phyloP scores from a whole-genome alignment of 92 coral and sea anemone species.

The Chrysogorgia sp. region DNA sequence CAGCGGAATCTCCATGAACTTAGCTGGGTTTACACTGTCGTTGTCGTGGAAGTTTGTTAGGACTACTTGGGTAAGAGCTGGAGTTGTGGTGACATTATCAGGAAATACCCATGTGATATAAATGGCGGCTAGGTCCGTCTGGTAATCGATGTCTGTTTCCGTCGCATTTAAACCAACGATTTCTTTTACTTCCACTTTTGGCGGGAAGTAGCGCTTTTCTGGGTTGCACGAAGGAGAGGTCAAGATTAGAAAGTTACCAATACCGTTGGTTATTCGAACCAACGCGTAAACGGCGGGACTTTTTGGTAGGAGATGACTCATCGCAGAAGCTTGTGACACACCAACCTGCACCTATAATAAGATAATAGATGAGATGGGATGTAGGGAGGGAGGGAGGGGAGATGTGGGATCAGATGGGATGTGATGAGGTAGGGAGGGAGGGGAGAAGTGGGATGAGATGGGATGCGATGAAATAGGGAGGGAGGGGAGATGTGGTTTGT shows the following conservation, averaged over 20 bases:
- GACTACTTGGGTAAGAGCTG: slow-evolving; percentile 79
- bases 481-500: no score
- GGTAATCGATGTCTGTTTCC: slow-evolving; percentile 82
- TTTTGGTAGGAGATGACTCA: slow-evolving; percentile 19
- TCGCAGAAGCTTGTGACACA: no score
- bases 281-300: background rate
- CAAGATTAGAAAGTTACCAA: background rate
- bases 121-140: slow-evolving; percentile 69
- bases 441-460: no score
- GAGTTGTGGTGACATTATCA: slow-evolving; percentile 58
- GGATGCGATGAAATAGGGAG: no score
- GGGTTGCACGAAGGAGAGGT: slow-evolving; percentile 1
- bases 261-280: slow-evolving; percentile 20
- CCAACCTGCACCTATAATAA: no score
- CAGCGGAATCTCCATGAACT: slow-evolving; percentile 71
- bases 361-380: no score
- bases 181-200: slow-evolving; percentile 55
- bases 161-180: slow-evolving; percentile 28
- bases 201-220: slow-evolving; percentile 36
- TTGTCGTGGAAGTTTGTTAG: slow-evolving; percentile 69
- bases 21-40: slow-evolving; percentile 27
- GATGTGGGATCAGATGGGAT: no score
- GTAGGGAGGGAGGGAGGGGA: no score
- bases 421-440: no score
- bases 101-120: slow-evolving; percentile 73